Conservation (phyloP, 2,113 vertebrate genomes). For the Trematocara marginatum region DNA sequence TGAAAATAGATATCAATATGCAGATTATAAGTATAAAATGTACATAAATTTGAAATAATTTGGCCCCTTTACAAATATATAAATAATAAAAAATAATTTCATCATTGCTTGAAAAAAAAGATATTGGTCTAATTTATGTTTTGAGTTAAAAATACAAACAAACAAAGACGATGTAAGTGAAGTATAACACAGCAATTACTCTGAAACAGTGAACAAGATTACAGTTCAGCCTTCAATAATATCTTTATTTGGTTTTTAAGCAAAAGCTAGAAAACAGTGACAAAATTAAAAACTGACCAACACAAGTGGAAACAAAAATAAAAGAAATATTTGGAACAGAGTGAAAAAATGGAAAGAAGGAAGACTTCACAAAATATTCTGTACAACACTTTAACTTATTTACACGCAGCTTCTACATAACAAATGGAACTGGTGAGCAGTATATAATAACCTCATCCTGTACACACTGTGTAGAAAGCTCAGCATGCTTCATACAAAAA, state of each 20-base stretch:
- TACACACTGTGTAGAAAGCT: conserved; percentile 30
- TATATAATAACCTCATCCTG: conserved; percentile 1
- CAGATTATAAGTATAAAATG: background rate
- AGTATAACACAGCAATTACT: background rate
- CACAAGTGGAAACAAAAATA: conserved; percentile 19
- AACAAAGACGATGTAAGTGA: background rate
- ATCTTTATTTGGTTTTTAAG: conserved; percentile 47
- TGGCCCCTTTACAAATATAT: background rate
- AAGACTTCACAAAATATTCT: conserved; percentile 35
- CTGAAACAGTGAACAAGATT: background rate
- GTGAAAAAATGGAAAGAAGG: conserved; percentile 1
- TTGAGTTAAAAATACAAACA: background rate
- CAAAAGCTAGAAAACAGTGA: conserved; percentile 15
- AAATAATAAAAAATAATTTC: background rate
- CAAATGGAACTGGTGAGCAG: background rate
- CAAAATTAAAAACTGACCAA: background rate
- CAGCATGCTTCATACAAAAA: conserved; percentile 49
- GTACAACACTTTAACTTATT: conserved; percentile 28
- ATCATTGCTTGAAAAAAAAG: background rate
- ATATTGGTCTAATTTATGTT: background rate
- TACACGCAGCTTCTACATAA: background rate
- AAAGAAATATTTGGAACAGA: background rate
- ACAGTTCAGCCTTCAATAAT: background rate
- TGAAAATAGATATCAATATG: background rate
- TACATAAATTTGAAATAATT: background rate